A percentile compares a stretch with the other conserved stretches of the same genome.
These are phyloP conservation scores for Oxyruncus cristatus DNA, from an alignment of 2,113 vertebrate genomes.

Conservation along the genomic window DNA sequence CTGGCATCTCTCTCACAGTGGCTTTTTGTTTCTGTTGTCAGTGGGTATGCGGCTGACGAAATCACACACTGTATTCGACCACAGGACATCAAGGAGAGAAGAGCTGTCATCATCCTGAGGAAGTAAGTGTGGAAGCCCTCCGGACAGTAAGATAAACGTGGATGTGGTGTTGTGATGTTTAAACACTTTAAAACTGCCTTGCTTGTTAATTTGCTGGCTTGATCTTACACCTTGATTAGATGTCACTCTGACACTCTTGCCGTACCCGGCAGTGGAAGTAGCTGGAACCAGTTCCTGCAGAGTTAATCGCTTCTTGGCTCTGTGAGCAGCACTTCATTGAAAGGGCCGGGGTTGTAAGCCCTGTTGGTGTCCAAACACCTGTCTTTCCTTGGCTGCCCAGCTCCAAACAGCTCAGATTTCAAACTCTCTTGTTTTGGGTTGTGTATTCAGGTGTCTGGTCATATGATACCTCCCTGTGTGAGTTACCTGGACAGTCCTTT, in stretches of 20 bases:
- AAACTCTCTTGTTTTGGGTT: background rate
- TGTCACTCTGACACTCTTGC: background rate
- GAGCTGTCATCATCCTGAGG: slow-evolving; percentile 96
- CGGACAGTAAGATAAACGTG: background rate
- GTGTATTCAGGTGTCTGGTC: background rate
- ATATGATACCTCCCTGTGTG: background rate
- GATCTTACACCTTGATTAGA: background rate
- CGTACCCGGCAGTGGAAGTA: fast-evolving
- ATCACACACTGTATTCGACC: slow-evolving; percentile 98
- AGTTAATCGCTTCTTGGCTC: background rate
- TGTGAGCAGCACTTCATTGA: background rate
- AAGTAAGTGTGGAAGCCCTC: slow-evolving; percentile 83
- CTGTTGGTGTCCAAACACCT: background rate
- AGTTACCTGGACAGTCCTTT: background rate
- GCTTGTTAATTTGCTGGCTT: background rate
- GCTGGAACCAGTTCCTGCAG: background rate
- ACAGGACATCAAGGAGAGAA: slow-evolving; percentile 95
- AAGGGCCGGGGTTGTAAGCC: background rate
- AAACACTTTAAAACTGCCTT: background rate
- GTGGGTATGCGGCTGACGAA: slow-evolving; percentile 96
- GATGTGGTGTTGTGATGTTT: background rate
- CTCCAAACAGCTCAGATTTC: background rate
- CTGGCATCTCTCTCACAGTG: background rate
- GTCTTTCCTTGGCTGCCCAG: background rate
- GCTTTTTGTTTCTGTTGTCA: slow-evolving; percentile 67